phyloP scores from a whole-genome alignment of 2,888 invertebrate species.

The Monopis laevigella region DNA sequence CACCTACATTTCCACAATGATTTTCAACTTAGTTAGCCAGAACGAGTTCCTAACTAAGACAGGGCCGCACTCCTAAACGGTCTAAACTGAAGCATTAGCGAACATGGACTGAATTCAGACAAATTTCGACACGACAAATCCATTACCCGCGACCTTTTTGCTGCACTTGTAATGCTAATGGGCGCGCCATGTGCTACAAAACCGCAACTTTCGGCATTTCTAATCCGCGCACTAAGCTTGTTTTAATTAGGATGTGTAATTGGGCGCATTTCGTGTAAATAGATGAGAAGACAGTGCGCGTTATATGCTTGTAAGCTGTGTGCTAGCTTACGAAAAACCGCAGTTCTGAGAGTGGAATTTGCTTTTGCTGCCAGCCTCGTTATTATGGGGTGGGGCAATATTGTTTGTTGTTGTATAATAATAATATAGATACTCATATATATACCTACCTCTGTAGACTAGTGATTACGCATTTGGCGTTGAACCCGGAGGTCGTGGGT shows the following conservation, averaged over 20 bases:
- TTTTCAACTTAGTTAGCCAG: not conserved
- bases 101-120: not conserved
- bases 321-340: too few species aligned
- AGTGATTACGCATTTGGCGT: too few species aligned
- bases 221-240: conserved; percentile 13
- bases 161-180: conserved; percentile 33
- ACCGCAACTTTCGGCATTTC: conserved; percentile 15
- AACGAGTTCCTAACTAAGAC: not conserved
- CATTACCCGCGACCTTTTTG: conserved; percentile 26
- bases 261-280: conserved; percentile 2
- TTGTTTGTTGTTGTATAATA: too few species aligned
- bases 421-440: too few species aligned
- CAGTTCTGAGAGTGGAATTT: too few species aligned
- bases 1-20: too few species aligned
- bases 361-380: too few species aligned
- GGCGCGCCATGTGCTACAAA: conserved; percentile 21
- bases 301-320: too few species aligned
- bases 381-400: too few species aligned
- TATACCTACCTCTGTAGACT: too few species aligned
- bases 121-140: conserved; percentile 13
- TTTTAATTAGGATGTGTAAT: conserved; percentile 14
- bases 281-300: not conserved
- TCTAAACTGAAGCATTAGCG: conserved; percentile 5
- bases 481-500: too few species aligned
- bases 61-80: conserved; percentile 1